Evolutionary conservation across 2,888 invertebrate genomes (phyloP), one percentile per base, ranked within the genome.

Genomic region (Tridacna crocea): DNA sequence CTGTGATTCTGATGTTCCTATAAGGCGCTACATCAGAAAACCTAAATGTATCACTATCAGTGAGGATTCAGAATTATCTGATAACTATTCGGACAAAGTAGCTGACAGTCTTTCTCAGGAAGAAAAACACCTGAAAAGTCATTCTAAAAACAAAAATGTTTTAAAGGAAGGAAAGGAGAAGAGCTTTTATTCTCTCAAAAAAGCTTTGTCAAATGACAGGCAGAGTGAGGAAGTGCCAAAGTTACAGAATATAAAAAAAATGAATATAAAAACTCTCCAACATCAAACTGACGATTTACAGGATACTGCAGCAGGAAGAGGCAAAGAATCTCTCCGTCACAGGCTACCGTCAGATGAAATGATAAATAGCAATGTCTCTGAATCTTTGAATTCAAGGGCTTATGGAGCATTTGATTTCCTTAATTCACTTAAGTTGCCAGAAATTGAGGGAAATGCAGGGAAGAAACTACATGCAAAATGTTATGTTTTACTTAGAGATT

Each of bases 1-100:
- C 61, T n/a, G 26, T 61, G 61, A 61, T 24, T 61, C 22, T 61
- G 61, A 61, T 24, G 24, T 61, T 61, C 61, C 61, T 4, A 22
- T 74, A 17, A 61, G 22, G 22, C 27, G 61, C 12, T 19, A 22
- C 55, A n/a, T n/a, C 22, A 73, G 55, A n/a, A 73, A 22, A n/a
- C 27, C 19, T 58, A 48, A 26, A 24, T 26, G 51, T 15, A 24
- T 55, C 22, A 58, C 46, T 22, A 61, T 61, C 12, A 61, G 22
- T 24, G 61, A 61, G 13, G 61, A 61, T 22, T 61, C 61, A 13
- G 61, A 61, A n/a, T 22, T 24, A 55, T 55, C 55, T 55, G 55
- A 55, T 55, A 15, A 2, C 15, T 55, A 15, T 19, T 55, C 10
- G 11, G 17, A 15, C 15, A 55, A 19, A 3, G 19, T 19, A 55